Percentiles rank a stretch among this genome's conserved stretches.
Evolutionary conservation across 2,888 invertebrate species (phyloP).

Genomic region (Cheilosia vulpina): DNA sequence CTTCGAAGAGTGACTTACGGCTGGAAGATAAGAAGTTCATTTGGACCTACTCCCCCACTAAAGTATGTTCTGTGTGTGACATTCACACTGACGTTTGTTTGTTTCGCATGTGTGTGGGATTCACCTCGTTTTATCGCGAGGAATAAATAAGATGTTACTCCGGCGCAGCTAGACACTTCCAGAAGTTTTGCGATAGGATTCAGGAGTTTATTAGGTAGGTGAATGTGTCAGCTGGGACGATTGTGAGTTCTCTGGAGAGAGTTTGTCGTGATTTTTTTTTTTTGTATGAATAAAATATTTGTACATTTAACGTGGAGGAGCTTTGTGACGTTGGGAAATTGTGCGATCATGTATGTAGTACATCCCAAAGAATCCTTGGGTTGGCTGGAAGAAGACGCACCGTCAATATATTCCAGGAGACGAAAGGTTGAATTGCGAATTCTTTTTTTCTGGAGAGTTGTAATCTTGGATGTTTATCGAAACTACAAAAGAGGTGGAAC

Average conservation of each 20-base stretch:
- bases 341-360: too few species aligned
- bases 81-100: constrained; percentile 19
- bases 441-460: too few species aligned
- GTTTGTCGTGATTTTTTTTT: neutral
- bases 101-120: constrained; percentile 57
- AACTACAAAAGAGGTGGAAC: too few species aligned
- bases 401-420: too few species aligned
- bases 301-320: neutral
- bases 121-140: constrained; percentile 57
- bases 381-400: too few species aligned
- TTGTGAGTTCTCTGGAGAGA: constrained; percentile 10
- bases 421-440: too few species aligned
- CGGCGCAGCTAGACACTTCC: constrained; percentile 61
- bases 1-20: constrained; percentile 71
- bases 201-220: constrained; percentile 66
- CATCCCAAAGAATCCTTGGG: too few species aligned
- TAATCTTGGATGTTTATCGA: too few species aligned
- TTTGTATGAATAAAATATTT: neutral
- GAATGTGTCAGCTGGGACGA: constrained; percentile 53
- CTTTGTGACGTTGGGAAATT: too few species aligned
- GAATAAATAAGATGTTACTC: constrained; percentile 74
- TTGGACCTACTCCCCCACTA: constrained; percentile 60
- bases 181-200: constrained; percentile 71
- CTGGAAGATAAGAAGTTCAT: constrained; percentile 62
- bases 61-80: constrained; percentile 38